Conservation (phyloP, 2,797 vertebrate genomes). For the Gambelia wislizenii region DNA sequence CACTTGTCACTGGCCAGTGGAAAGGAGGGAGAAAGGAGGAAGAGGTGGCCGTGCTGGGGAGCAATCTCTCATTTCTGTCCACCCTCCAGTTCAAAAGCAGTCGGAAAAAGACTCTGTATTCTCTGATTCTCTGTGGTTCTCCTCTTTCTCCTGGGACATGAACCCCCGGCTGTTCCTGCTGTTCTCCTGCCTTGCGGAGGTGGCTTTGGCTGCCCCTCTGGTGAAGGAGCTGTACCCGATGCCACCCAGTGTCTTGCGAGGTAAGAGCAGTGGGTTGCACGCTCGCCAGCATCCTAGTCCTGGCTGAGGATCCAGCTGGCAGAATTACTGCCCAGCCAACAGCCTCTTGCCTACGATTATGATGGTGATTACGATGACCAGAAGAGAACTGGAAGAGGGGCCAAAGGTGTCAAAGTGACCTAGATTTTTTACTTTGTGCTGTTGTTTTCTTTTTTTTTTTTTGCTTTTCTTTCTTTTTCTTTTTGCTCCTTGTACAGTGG, state of each 20-base stretch:
- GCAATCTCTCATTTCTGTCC: neutral
- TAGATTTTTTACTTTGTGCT: neutral
- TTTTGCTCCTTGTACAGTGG: neutral
- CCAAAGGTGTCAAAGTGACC: neutral
- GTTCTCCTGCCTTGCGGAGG: conserved; percentile 61
- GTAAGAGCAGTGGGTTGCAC: conserved; percentile 67
- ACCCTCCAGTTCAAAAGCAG: neutral
- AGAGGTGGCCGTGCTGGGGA: neutral
- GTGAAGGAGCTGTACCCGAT: conserved; percentile 87
- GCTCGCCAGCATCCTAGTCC: neutral
- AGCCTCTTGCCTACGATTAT: too few species aligned
- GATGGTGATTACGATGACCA: rapidly evolving
- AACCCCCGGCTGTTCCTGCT: conserved; percentile 10
- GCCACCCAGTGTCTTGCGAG: conserved; percentile 87
- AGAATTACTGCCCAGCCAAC: neutral
- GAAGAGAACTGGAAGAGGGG: neutral
- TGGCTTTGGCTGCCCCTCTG: conserved; percentile 76
- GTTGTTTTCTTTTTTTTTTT: neutral
- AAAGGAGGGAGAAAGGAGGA: conserved; percentile 68
- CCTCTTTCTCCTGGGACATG: conserved; percentile 48
- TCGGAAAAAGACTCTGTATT: too few species aligned
- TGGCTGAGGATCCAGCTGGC: neutral
- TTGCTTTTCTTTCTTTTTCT: too few species aligned
- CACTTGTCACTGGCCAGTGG: conserved; percentile 47
- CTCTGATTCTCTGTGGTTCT: conserved; percentile 9